phyloP scores from a whole-genome alignment of 2,797 vertebrate species.

The Melopsittacus undulatus region DNA sequence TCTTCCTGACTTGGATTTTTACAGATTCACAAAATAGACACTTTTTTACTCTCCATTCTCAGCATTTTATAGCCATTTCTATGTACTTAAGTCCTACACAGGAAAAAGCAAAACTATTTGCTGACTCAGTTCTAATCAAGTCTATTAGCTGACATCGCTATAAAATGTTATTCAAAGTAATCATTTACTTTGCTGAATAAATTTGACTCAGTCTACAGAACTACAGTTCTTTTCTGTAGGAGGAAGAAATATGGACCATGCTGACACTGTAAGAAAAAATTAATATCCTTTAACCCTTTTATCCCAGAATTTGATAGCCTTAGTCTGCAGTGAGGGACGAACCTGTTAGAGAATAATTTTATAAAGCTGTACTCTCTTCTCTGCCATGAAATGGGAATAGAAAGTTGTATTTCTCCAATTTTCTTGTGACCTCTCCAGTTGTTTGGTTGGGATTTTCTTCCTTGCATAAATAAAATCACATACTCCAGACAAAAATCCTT shows the following conservation, averaged over 20 bases:
- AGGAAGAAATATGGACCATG: neutral
- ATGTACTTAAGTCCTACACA: neutral
- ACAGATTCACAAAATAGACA: neutral
- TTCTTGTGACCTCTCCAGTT: neutral
- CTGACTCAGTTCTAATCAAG: slow-evolving; percentile 40
- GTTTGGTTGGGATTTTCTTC: neutral
- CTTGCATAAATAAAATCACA: neutral
- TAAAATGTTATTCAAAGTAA: slow-evolving; percentile 7
- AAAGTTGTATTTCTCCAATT: neutral
- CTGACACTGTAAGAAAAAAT: neutral
- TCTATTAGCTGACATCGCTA: slow-evolving; percentile 6
- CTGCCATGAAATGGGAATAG: neutral
- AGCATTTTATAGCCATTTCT: neutral
- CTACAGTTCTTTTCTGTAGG: neutral
- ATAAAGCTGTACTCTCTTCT: neutral
- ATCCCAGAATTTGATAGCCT: neutral
- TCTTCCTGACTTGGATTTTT: neutral
- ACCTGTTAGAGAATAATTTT: neutral
- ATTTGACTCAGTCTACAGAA: slow-evolving; percentile 8
- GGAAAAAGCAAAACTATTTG: slow-evolving; percentile 10
- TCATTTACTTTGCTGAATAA: slow-evolving; percentile 46
- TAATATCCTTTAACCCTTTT: slow-evolving; percentile 18
- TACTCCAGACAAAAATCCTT: neutral
- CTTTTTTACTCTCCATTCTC: neutral
- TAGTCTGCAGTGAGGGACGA: neutral